These are phyloP conservation scores for Dusona sp. DNA, from an alignment of 2,888 invertebrate species.

Conservation along the genomic window DNA sequence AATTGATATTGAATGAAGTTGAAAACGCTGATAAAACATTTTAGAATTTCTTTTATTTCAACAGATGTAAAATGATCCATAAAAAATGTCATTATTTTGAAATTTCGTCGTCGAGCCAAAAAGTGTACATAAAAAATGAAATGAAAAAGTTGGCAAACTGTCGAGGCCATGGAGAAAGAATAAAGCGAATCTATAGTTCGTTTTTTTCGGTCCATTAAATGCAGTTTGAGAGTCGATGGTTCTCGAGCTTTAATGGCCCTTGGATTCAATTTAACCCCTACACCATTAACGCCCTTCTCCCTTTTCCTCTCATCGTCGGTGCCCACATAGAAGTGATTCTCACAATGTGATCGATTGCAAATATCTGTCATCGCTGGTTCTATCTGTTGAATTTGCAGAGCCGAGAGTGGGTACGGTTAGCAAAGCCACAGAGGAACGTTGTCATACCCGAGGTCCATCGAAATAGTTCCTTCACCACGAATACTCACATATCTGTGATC, in stretches of 20 bases:
- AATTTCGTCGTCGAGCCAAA: neutral
- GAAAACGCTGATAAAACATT: neutral
- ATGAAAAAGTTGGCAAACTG: neutral
- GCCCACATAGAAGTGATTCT: slow-evolving; percentile 7
- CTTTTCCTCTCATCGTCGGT: neutral
- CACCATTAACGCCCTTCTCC: slow-evolving; percentile 8
- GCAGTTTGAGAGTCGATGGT: neutral
- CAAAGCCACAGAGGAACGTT: slow-evolving; percentile 1
- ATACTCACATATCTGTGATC: slow-evolving; percentile 19
- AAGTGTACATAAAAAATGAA: neutral
- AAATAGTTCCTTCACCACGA: slow-evolving; percentile 51
- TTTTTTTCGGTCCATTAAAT: slow-evolving; percentile 6
- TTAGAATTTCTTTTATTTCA: neutral
- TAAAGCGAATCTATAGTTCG: neutral
- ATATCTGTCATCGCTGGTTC: slow-evolving; percentile 44
- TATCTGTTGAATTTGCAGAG: slow-evolving; percentile 49
- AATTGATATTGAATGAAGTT: no score
- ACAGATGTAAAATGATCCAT: neutral
- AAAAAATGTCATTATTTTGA: neutral
- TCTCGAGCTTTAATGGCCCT: slow-evolving; percentile 19
- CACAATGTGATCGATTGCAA: slow-evolving; percentile 48
- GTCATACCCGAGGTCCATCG: slow-evolving; percentile 27
- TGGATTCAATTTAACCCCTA: slow-evolving; percentile 1
- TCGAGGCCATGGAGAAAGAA: neutral
- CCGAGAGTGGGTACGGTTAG: neutral